Base-by-base conservation (phyloP, 2,797 vertebrate genomes). In the Synaphobranchus kaupii region DNA sequence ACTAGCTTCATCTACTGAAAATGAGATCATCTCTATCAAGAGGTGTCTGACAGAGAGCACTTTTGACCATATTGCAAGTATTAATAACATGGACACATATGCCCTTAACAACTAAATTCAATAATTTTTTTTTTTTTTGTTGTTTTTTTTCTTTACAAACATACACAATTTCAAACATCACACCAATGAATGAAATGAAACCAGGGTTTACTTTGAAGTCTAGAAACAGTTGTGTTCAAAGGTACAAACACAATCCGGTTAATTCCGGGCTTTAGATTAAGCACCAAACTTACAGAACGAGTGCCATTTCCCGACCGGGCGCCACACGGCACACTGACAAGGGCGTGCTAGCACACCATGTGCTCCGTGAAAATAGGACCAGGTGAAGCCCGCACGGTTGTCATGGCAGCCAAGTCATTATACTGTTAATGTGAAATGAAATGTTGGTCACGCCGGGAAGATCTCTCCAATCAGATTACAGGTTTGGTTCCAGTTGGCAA, bases 371-470 rank as follows among this genome's bases (percentile, higher is more conserved):
- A 44, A 76, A 44, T 13, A 76, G 71, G 34, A 76, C 34, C 31
- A 44, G 71, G 34, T 76, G 34, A 76, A 17, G 34, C 71, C 44
- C 34, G 17, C 34, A 7, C 4, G 71, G 71, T 76, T 44, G 71
- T 76, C 34, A 44, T 76, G 71, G 17, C 34, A 76, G 71, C 71
- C 31, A 44, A 76, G 71, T 76, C 71, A 76, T 76, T 44, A 76
- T 44, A 76, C 44, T 44, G 34, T 76, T 76, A 76, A 76, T 76
- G 34, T 76, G 34, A 76, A 76, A 76, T 76, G 34, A 76, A 76
- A 76, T 76, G 71, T 76, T 76, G 71, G 71, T 76, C 71, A 76
- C 71, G 71, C 71, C 71, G 71, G 20, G 13, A 17, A 39, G 71
- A 4, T 76, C 34, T 39, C 71, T 4, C 34, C 71, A 76, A 76